Base-by-base conservation (phyloP, 2,797 vertebrate genomes). In the Antennarius maculatus region DNA sequence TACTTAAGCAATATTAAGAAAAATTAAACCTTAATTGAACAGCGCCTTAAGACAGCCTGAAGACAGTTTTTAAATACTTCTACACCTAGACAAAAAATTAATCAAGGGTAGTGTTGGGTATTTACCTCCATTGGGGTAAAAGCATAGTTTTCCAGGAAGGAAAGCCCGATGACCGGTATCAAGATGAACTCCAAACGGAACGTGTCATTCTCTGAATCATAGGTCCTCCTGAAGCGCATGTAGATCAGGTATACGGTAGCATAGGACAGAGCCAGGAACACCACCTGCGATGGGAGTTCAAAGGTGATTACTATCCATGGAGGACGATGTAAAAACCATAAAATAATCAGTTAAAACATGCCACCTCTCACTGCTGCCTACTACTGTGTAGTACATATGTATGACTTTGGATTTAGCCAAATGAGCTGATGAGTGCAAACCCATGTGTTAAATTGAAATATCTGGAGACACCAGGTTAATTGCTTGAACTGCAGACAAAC, bases 181-280 rank as follows among this genome's bases (percentile, higher is more conserved):
- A 99, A 78, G 70, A 99, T 94, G 77, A 98, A 98, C 88, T 99
- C 97, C 1, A 98, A 89, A 0, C 96, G 95, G 70, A 99, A 99
- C 0, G 97, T 94, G 84, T 99, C 97, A 0, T 96, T 97, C 70
- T 96, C 96, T 0, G 92, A 93, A 81, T 97, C 89, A 5, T 94
- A 96, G 0, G 94, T 89, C 66, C 93, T 96, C 67, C 86, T 93
- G 83, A 98, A 96, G 82, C 93, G 96, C 74, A 93, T 84, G 3
- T 98, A 98, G 91, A 98, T 97, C 91, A 99, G 91, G 68, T 97
- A 96, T 41, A 98, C 92, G 0, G 97, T 98, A 42, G 95, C n/a
- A 0, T 97, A 98, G 71, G 96, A 94, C 50, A 97, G 92, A 46
- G 92, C 61, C 85, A 98, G 90, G 85, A 98, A 99, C 79, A 99